Evolutionary conservation across 2,113 vertebrate species (phyloP).

Genomic region (Hyperopisus bebe): DNA sequence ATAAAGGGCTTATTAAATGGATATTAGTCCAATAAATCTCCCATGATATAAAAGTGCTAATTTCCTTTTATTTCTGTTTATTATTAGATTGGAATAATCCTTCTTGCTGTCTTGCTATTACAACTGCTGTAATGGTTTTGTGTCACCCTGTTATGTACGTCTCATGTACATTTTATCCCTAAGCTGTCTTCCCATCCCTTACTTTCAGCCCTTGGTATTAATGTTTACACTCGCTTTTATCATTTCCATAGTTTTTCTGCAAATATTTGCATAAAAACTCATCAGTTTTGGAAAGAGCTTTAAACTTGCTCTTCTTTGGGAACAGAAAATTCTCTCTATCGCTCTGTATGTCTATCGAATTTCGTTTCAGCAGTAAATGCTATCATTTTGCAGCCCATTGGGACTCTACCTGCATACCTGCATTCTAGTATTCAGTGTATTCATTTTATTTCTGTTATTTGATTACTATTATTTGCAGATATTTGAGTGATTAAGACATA

Average conservation of each 20-base stretch:
- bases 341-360: not conserved
- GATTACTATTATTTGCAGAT: not conserved
- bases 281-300: not conserved
- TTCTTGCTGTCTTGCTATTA: not conserved
- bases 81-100: not conserved
- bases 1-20: not conserved
- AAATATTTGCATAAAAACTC: not conserved
- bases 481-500: not conserved
- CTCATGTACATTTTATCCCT: not conserved
- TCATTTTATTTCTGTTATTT: not conserved
- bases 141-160: not conserved
- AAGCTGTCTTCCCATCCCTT: not conserved
- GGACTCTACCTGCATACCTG: not conserved
- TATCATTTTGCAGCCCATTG: not conserved
- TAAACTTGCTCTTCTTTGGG: not conserved
- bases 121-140: not conserved
- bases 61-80: not conserved
- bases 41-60: not conserved
- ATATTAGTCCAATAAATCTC: slow-evolving; percentile 9
- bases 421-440: not conserved
- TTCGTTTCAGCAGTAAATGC: not conserved
- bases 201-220: not conserved
- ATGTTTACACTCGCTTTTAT: not conserved
- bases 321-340: not conserved
- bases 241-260: not conserved